Conservation (phyloP, 2,888 invertebrate genomes). For the Trachelus tabidus region DNA sequence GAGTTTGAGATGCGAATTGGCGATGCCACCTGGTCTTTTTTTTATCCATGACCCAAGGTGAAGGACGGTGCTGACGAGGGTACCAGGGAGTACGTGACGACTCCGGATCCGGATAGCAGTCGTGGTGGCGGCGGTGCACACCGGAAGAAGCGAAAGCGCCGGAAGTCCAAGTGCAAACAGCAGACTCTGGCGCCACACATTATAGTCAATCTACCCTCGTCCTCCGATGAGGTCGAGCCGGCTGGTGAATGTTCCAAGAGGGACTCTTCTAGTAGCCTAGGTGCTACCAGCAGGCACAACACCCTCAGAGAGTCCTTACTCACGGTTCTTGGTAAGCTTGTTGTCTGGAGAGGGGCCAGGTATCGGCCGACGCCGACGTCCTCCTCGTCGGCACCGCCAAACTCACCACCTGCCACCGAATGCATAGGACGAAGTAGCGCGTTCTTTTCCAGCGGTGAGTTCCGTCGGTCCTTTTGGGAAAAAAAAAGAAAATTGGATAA, state of each 20-base stretch:
- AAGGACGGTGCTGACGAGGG: constrained; percentile 45
- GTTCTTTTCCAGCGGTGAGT: constrained; percentile 63
- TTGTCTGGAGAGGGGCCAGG: constrained; percentile 69
- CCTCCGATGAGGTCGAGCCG: constrained; percentile 50
- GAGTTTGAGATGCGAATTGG: background rate
- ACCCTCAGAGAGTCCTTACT: constrained; percentile 75
- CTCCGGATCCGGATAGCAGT: constrained; percentile 19
- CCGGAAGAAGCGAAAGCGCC: constrained; percentile 53
- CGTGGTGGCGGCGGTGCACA: constrained; percentile 30
- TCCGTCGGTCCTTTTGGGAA: background rate
- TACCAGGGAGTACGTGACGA: constrained; percentile 60
- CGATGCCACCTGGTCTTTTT: background rate
- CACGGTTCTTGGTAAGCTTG: constrained; percentile 74
- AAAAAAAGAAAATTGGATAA: background rate
- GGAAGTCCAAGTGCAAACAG: constrained; percentile 51
- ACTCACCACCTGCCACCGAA: constrained; percentile 64
- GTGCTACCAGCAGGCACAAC: constrained; percentile 62
- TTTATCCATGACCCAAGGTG: constrained; percentile 39
- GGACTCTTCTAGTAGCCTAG: constrained; percentile 60
- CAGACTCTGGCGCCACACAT: constrained; percentile 48
- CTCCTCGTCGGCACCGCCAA: constrained; percentile 62
- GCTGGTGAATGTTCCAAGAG: constrained; percentile 56
- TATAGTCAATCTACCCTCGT: constrained; percentile 48
- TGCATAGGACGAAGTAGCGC: constrained; percentile 70
- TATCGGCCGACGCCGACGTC: constrained; percentile 62